Evolutionary conservation across 2,113 vertebrate genomes (phyloP), one percentile per base, ranked within the genome.

Genomic region (Oxygymnocypris stewartii): DNA sequence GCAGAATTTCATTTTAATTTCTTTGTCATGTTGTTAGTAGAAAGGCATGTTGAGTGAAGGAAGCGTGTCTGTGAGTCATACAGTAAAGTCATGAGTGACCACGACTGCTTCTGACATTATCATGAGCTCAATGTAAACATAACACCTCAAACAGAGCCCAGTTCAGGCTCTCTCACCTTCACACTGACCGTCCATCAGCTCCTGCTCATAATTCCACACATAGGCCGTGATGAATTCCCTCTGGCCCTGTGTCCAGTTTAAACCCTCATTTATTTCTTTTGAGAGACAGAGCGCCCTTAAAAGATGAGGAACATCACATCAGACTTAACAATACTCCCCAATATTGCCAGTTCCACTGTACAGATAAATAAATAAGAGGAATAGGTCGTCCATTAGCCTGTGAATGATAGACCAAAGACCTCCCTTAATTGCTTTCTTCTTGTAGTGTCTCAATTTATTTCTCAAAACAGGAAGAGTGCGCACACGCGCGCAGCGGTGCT

Each of bases 321-420:
- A 87, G 61, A 44, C 78, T 42, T 79, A 63, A 71, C 79, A 80
- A 82, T 75, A 67, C 86, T 49, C 63, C 65, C 73, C 47, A 37
- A 80, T 77, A 63, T 79, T 88, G 37, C 14, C 77, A 79, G 65
- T 85, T 51, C 47, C 65, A 42, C 77, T 57, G 42, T 31, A 89
- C 61, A 81, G 71, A 86, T 82, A 91, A 88, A 88, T 86, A 86
- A 86, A 88, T 81, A 84, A 76, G 49, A 71, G 71, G 44, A 93
- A 91, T 88, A 88, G 89, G 89, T 87, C 94, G 94, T 92, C 94
- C 90, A 92, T 92, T 95, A 93, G 91, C 90, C 92, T 78, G 0
- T 93, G 93, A 95, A 92, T 67, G 74, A 95, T 91, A 94, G 93
- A 91, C 94, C 88, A 83, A 92, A 94, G 93, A 94, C 94, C 93